Conservation (phyloP, 2,888 invertebrate genomes). For the Eucera pruinosa region DNA sequence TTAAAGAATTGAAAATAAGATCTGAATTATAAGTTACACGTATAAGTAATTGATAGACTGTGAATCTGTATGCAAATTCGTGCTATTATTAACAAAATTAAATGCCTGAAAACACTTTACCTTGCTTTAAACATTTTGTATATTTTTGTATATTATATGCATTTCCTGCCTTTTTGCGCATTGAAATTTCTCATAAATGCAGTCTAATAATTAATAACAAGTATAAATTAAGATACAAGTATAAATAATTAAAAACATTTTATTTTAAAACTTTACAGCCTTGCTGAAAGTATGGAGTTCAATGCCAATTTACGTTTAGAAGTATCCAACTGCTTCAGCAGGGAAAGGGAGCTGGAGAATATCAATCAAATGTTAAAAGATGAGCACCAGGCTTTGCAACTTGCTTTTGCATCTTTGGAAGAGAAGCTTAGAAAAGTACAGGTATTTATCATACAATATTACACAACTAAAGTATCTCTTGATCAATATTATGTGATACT, state of each 20-base stretch:
- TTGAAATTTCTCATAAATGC: no score
- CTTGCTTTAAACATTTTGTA: no score
- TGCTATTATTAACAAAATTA: no score
- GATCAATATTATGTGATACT: not conserved
- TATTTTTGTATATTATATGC: no score
- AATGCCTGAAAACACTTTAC: no score
- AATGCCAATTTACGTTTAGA: conserved; percentile 90
- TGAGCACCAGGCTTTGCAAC: conserved; percentile 97
- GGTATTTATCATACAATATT: conserved; percentile 84
- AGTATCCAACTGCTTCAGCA: conserved; percentile 89
- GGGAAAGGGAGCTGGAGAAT: conserved; percentile 91
- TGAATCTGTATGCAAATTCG: no score
- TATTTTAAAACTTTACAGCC: conserved; percentile 83
- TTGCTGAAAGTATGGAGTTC: conserved; percentile 88
- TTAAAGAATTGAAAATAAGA: not conserved
- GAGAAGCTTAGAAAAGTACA: conserved; percentile 93
- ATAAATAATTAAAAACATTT: not conserved
- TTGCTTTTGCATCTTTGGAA: conserved; percentile 95
- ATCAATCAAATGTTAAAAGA: conserved; percentile 95
- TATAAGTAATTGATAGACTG: no score
- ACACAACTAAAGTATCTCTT: not conserved
- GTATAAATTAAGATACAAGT: not conserved
- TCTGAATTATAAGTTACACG: no score
- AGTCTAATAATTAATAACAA: no score
- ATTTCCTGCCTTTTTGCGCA: no score